phyloP scores from a whole-genome alignment of 2,888 invertebrate species.

The Taenaris catops region DNA sequence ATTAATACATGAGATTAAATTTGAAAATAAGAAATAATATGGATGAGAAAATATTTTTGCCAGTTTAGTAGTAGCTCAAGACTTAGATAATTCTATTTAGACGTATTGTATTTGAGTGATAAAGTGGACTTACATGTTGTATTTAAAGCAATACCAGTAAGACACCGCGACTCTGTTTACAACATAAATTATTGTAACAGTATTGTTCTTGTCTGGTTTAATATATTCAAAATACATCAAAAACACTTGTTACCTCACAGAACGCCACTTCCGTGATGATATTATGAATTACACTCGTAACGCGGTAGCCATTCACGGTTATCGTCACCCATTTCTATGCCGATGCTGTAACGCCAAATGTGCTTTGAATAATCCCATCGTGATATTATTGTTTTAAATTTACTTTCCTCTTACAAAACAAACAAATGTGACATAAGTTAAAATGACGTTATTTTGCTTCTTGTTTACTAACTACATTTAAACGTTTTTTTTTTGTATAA shows the following conservation, averaged over 20 bases:
- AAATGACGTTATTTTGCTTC: slow-evolving; percentile 21
- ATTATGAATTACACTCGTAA: slow-evolving; percentile 39
- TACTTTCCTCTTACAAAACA: slow-evolving; percentile 27
- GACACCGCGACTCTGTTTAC: background rate
- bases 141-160: too few species aligned
- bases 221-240: slow-evolving; percentile 19
- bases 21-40: too few species aligned
- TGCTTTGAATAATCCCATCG: slow-evolving; percentile 51
- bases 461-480: slow-evolving; percentile 25
- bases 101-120: too few species aligned
- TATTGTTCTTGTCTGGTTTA: slow-evolving; percentile 3
- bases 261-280: slow-evolving; percentile 53
- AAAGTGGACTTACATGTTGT: too few species aligned
- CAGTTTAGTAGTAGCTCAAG: too few species aligned
- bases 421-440: slow-evolving; percentile 24
- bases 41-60: too few species aligned
- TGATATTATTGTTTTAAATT: slow-evolving; percentile 37
- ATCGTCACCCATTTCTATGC: slow-evolving; percentile 63
- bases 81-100: too few species aligned
- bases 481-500: too few species aligned
- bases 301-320: slow-evolving; percentile 55
- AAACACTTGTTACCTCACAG: slow-evolving; percentile 36
- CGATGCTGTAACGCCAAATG: slow-evolving; percentile 42
- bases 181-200: slow-evolving; percentile 1
- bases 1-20: too few species aligned